Evolutionary conservation across 2,797 vertebrate species (phyloP).

Genomic region (Podargus strigoides): DNA sequence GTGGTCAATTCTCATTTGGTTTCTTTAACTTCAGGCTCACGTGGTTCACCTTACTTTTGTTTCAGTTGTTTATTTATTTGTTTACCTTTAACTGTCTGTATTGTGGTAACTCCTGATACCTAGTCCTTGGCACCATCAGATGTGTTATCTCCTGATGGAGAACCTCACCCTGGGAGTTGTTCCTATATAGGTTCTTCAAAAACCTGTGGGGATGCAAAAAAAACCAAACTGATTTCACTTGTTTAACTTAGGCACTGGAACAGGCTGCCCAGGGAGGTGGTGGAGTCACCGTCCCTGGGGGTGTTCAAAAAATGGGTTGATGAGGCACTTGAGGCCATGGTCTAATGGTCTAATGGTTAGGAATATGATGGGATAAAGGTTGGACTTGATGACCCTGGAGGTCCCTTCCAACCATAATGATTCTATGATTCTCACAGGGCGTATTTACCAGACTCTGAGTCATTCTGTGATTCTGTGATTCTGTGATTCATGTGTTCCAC

Average conservation of each 20-base stretch:
- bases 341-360: no score
- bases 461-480: no score
- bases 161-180: neutral
- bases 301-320: no score
- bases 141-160: neutral
- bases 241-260: no score
- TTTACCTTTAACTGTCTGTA: neutral
- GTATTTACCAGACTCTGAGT: neutral
- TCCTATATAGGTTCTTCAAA: neutral
- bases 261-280: no score
- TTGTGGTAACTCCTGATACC: neutral
- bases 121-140: neutral
- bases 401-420: no score
- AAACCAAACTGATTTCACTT: neutral
- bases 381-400: no score
- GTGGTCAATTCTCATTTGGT: neutral
- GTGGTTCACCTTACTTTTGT: neutral
- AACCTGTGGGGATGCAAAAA: neutral
- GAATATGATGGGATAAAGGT: no score
- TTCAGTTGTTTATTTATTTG: neutral
- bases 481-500: fast-evolving
- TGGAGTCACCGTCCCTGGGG: no score
- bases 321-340: no score
- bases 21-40: neutral
- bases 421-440: neutral